Conservation (phyloP, 53 echinoderm and acorn worm species). For the Echinometra lucunter region DNA sequence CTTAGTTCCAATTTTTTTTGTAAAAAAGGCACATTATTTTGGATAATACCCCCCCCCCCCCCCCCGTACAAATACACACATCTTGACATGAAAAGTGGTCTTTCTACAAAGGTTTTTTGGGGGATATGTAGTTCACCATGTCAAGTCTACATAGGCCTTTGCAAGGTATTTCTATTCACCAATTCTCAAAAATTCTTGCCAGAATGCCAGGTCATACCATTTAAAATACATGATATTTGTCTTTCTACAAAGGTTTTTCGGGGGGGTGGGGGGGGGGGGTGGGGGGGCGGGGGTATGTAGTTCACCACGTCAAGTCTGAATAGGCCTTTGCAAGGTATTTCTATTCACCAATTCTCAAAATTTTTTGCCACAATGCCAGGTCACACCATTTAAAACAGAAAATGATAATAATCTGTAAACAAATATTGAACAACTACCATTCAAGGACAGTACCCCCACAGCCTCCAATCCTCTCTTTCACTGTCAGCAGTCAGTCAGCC, state of each 20-base stretch:
- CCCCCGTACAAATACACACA: neutral
- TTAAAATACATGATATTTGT: neutral
- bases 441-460: neutral
- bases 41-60: too few species aligned
- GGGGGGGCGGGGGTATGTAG: too few species aligned
- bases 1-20: too few species aligned
- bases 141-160: neutral
- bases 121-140: neutral
- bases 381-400: neutral
- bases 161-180: neutral
- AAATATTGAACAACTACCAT: neutral
- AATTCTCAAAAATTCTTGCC: neutral
- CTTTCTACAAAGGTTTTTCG: too few species aligned
- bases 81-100: too few species aligned
- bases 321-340: neutral
- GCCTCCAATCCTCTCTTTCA: neutral
- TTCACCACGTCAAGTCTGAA: neutral
- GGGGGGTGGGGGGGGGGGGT: too few species aligned
- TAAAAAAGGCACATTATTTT: too few species aligned
- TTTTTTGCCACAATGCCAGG: neutral
- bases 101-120: too few species aligned
- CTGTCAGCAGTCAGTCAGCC: neutral
- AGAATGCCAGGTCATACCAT: neutral
- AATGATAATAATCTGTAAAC: neutral
- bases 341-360: neutral